Conservation (phyloP, 2,113 vertebrate genomes). For the Lutjanus erythropterus region DNA sequence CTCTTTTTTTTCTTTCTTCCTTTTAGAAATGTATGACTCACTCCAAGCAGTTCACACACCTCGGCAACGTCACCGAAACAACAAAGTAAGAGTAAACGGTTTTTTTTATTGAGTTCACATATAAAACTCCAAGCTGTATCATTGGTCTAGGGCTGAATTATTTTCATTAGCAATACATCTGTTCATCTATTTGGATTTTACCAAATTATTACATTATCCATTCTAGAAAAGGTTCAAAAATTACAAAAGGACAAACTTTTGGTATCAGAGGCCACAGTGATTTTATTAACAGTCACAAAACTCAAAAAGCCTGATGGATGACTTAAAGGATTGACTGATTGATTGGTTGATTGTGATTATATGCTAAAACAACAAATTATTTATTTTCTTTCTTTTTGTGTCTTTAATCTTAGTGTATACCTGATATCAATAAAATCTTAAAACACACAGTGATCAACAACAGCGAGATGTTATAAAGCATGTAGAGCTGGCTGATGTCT, state of each 20-base stretch:
- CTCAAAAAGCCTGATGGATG: too few relatives aligned
- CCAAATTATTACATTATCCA: neutral
- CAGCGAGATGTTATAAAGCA: neutral
- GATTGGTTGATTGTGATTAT: too few relatives aligned
- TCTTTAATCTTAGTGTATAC: too few relatives aligned
- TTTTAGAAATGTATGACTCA: constrained; percentile 93
- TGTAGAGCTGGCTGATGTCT: neutral
- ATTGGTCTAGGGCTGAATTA: too few relatives aligned
- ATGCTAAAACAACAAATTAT: too few relatives aligned
- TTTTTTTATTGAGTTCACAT: neutral
- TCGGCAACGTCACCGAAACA: constrained; percentile 93
- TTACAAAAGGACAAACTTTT: too few relatives aligned
- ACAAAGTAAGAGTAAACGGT: constrained; percentile 87
- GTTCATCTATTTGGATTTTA: neutral
- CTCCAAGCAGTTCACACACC: constrained; percentile 95
- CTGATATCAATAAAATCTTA: too few relatives aligned
- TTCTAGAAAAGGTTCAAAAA: neutral
- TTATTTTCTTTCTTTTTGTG: too few relatives aligned
- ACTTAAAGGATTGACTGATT: too few relatives aligned
- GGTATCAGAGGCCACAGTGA: neutral
- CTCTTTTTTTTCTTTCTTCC: constrained; percentile 13
- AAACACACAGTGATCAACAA: too few relatives aligned
- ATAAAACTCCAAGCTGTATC: neutral
- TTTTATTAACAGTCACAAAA: too few relatives aligned
- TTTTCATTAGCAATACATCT: neutral